Percentiles rank a stretch among this genome's conserved stretches.
phyloP scores from a whole-genome alignment of 2,797 vertebrate genomes.

The Schizopygopsis malacanthus region DNA sequence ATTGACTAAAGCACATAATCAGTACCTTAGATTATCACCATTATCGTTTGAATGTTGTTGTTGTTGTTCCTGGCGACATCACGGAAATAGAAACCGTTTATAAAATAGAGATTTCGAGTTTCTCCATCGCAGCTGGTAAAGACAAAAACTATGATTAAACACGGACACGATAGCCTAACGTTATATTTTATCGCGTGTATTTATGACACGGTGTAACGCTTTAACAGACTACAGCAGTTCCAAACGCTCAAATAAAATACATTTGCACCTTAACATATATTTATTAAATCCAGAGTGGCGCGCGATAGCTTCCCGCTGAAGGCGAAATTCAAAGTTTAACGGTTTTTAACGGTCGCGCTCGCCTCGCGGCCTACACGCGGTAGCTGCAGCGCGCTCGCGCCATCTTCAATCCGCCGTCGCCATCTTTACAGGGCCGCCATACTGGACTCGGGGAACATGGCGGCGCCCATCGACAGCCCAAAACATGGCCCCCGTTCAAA shows the following conservation, averaged over 20 bases:
- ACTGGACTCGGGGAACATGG: conserved; percentile 98
- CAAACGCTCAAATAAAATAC: neutral
- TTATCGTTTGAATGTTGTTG: neutral
- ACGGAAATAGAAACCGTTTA: too few relatives aligned
- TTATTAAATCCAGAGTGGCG: neutral
- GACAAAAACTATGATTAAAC: neutral
- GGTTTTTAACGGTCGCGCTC: conserved; percentile 38
- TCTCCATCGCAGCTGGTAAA: neutral
- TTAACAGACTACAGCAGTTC: neutral
- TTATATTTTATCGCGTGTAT: neutral
- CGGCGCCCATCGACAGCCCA: conserved; percentile 98
- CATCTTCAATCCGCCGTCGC: conserved; percentile 86
- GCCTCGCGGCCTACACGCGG: conserved; percentile 78
- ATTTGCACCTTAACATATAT: too few relatives aligned
- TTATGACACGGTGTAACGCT: neutral
- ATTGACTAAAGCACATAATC: too few relatives aligned
- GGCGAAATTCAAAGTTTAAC: neutral
- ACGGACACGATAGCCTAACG: too few relatives aligned
- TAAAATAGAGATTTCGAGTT: too few relatives aligned
- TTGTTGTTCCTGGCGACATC: too few relatives aligned
- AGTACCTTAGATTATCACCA: too few relatives aligned
- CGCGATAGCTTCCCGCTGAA: neutral
- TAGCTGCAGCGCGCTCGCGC: conserved; percentile 75
- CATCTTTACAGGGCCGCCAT: conserved; percentile 99
- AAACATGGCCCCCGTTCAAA: conserved; percentile 99